Conservation (phyloP, 2,113 vertebrate genomes). For the Sclerurus mexicanus region DNA sequence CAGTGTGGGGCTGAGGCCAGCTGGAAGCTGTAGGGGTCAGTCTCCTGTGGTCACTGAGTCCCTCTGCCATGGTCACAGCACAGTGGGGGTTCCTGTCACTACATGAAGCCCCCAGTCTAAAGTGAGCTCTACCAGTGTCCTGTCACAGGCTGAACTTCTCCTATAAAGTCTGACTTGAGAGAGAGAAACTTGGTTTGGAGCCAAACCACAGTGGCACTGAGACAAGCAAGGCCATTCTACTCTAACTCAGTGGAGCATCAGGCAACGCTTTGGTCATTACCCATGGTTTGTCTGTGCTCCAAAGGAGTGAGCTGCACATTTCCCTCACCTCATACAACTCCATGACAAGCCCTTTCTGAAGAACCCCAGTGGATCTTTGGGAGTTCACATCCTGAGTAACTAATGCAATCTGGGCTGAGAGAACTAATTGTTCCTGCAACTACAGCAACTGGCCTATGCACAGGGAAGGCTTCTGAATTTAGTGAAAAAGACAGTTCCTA, state of each 20-base stretch:
- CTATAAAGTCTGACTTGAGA: not conserved
- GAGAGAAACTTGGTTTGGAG: not conserved
- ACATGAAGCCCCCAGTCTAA: not conserved
- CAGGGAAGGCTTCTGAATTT: not conserved
- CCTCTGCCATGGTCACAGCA: accelerated
- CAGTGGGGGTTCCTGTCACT: not conserved
- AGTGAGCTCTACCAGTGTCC: not conserved
- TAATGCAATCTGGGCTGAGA: not conserved
- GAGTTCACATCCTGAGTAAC: not conserved
- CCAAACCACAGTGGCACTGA: not conserved
- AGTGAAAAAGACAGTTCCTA: not conserved
- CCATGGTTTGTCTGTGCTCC: conserved; percentile 3
- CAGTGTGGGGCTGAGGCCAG: too few relatives aligned
- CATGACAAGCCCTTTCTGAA: not conserved
- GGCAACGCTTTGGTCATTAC: not conserved
- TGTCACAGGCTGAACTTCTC: not conserved
- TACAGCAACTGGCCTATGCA: not conserved
- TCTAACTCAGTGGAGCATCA: not conserved
- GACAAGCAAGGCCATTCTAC: not conserved
- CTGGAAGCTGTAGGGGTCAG: not conserved
- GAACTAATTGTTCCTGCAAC: not conserved
- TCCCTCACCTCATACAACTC: not conserved
- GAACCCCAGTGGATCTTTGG: not conserved
- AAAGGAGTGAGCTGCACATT: not conserved
- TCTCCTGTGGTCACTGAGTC: not conserved